Conservation (phyloP, 1,140 invertebrate genomes). For the Harpegnathos saltator region DNA sequence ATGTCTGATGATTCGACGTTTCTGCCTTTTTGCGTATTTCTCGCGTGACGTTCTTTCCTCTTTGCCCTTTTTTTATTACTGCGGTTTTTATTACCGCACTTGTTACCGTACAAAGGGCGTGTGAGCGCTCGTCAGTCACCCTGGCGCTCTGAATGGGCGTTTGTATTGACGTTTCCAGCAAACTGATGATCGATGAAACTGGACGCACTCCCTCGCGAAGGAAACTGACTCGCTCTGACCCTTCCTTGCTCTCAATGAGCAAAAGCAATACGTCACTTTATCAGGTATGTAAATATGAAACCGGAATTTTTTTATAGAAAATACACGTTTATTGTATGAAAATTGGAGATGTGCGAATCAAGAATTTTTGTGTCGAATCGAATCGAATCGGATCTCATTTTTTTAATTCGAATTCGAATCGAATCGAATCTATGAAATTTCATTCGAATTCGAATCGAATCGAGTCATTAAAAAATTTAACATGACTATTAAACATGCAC, state of each 20-base stretch:
- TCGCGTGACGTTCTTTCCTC: background rate
- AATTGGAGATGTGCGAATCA: too few species aligned
- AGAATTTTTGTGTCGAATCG: too few species aligned
- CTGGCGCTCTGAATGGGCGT: constrained; percentile 8
- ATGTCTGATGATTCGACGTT: constrained; percentile 71
- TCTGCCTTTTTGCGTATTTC: constrained; percentile 64
- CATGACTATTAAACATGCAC: too few species aligned
- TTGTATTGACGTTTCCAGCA: constrained; percentile 30
- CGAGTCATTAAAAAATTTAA: too few species aligned
- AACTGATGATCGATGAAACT: constrained; percentile 11
- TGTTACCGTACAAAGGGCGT: constrained; percentile 10
- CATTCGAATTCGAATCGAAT: too few species aligned
- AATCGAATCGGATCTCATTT: too few species aligned
- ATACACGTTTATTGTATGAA: too few species aligned
- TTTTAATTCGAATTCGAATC: too few species aligned
- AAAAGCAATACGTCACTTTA: constrained; percentile 19
- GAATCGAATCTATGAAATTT: too few species aligned
- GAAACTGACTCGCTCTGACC: background rate
- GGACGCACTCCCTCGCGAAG: background rate
- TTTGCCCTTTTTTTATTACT: background rate
- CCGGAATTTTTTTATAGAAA: too few species aligned
- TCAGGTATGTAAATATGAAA: too few species aligned
- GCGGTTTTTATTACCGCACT: background rate
- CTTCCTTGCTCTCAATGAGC: background rate
- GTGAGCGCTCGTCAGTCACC: constrained; percentile 11